Evolutionary conservation across 2,113 vertebrate genomes (phyloP).

Genomic region (Aphyosemion australe): DNA sequence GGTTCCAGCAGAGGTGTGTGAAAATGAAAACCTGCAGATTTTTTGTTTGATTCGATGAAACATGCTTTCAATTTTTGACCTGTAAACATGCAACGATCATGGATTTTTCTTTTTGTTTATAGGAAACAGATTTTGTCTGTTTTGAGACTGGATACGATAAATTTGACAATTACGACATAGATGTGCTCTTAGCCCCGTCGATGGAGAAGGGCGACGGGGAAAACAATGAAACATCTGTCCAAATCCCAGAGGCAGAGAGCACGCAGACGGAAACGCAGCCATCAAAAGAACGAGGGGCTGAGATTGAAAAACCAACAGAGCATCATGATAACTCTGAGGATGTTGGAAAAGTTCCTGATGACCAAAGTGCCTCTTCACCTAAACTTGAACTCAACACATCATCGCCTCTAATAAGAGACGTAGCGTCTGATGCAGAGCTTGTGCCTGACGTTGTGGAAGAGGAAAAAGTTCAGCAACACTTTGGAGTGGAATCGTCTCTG

Average conservation of each 20-base stretch:
- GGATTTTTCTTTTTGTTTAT: conserved; percentile 36
- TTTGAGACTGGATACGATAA: conserved; percentile 88
- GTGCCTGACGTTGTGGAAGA: conserved; percentile 18
- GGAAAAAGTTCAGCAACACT: conserved; percentile 54
- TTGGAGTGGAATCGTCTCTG: conserved; percentile 60
- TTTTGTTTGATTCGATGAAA: too few relatives aligned
- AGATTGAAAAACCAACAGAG: conserved; percentile 16
- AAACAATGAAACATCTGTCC: conserved; percentile 25
- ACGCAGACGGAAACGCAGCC: conserved; percentile 27
- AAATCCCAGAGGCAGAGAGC: conserved; percentile 18
- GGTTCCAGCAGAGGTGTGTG: conserved; percentile 87
- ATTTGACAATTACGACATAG: conserved; percentile 88
- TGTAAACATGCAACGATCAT: not conserved
- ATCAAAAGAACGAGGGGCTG: conserved; percentile 17
- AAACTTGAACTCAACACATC: conserved; percentile 18
- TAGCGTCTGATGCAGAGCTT: conserved; percentile 22
- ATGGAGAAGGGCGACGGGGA: conserved; percentile 21
- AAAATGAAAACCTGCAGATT: not conserved
- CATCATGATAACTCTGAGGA: conserved; percentile 35
- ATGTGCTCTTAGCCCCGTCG: conserved; percentile 79
- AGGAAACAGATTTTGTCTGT: conserved; percentile 98
- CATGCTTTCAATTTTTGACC: too few relatives aligned
- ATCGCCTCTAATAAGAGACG: not conserved
- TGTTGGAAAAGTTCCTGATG: conserved; percentile 22
- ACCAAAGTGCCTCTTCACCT: conserved; percentile 52